Base-by-base conservation (phyloP, 2,797 vertebrate species). In the Cyclura pinguis region DNA sequence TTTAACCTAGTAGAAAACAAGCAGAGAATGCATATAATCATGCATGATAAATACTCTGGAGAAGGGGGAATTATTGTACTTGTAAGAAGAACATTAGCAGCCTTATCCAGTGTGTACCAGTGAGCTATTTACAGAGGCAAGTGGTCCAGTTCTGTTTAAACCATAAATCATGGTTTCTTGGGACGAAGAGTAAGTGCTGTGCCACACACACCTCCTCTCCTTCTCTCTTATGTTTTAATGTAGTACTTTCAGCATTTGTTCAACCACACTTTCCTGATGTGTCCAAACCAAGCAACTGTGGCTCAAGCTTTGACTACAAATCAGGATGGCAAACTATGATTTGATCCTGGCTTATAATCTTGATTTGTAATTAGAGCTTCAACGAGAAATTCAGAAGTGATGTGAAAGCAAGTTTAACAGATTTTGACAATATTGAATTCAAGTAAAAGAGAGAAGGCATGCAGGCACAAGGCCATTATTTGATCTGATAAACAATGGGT, bases 21-120 rank as follows among this genome's bases (percentile, higher is more conserved):
- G 27, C 16, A 83, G 57, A 38, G 27, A 22, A n/a, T 35, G 52
- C 32, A 38, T 83, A 90, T 83, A 64, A 90, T 50, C 82, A 50
- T 72, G n/a, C 57, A 52, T n/a, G 64, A 87, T 59, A 74, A 62
- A 86, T 86, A 90, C 55, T 29, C 67, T 62, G 35, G 69, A 86
- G 67, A 90, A 67, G 67, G 20, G 6, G 42, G 29, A 76, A 86
- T 82, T 69, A 76, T 35, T 81, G 42, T 52, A 29, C 29, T 1
- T 76, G 55, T 42, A 42, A 67, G 42, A 42, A 32, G 74, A 69
- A 29, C 67, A 32, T 69, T 69, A 69, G 10, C 29, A 50, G 76
- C 24, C 42, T 27, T 50, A 50, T 42, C 24, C 22, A 50, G 24
- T 27, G 42, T 77, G 24, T 67, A 47, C 38, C 42, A 77, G 18